These are phyloP conservation scores for Norana najaformis DNA, from an alignment of 2,888 invertebrate genomes.

Conservation along the genomic window DNA sequence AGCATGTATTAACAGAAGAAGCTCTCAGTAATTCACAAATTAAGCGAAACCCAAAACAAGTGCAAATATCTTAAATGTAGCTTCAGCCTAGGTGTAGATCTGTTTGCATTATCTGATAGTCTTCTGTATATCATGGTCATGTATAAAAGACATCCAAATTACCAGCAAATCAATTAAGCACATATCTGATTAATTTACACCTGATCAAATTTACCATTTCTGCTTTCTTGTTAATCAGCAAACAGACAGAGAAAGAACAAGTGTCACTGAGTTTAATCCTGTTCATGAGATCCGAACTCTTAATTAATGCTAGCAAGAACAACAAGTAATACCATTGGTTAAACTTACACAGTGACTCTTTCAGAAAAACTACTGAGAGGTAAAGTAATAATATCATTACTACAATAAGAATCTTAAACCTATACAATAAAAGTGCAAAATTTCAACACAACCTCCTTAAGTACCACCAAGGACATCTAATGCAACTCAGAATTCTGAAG, in stretches of 20 bases:
- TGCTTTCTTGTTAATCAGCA: neutral
- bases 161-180: neutral
- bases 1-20: neutral
- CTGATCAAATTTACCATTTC: neutral
- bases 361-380: neutral
- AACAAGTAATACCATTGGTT: neutral
- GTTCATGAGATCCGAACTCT: neutral
- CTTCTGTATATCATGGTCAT: neutral
- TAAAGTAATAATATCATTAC: neutral
- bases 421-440: neutral
- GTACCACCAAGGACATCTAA: neutral
- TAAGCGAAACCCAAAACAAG: neutral
- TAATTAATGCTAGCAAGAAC: neutral
- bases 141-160: neutral
- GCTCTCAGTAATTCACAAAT: neutral
- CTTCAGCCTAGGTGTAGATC: neutral
- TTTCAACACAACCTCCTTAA: constrained; percentile 6
- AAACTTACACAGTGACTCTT: neutral
- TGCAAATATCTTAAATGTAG: neutral
- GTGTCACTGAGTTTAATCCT: neutral
- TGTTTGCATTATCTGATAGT: neutral
- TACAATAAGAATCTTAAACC: neutral
- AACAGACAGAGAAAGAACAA: neutral
- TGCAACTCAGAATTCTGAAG: neutral
- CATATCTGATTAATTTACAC: neutral